A percentile compares a stretch with the other conserved stretches of the same genome.
phyloP scores from a whole-genome alignment of 2,797 vertebrate genomes.

The Pseudocheirus occidentalis region DNA sequence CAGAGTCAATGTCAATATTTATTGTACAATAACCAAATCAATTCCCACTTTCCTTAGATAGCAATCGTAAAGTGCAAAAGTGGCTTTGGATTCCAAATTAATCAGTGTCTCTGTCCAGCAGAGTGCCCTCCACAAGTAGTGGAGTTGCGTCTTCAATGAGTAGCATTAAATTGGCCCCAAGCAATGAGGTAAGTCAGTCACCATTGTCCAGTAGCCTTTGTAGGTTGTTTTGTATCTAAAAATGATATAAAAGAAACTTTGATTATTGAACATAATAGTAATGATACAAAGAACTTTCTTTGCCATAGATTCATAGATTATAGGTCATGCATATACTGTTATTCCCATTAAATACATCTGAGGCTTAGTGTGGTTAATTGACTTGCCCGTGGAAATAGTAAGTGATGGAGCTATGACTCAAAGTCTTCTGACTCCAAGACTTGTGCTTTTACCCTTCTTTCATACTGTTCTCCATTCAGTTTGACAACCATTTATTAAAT shows the following conservation, averaged over 20 bases:
- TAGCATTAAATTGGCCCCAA: constrained; percentile 66
- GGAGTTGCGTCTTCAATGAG: constrained; percentile 66
- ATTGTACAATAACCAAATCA: constrained; percentile 73
- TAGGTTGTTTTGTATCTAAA: constrained; percentile 88
- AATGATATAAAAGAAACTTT: constrained; percentile 67
- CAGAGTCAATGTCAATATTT: constrained; percentile 54
- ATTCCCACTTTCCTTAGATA: constrained; percentile 67
- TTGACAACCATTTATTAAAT: neutral
- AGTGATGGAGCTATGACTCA: neutral
- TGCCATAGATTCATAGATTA: neutral
- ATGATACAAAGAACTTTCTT: neutral
- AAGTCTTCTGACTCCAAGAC: neutral
- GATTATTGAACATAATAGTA: neutral
- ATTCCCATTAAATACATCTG: rapidly evolving
- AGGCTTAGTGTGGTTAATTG: neutral
- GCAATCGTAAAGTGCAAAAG: constrained; percentile 62
- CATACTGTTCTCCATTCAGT: neutral
- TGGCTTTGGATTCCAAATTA: constrained; percentile 50
- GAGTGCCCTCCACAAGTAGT: constrained; percentile 64
- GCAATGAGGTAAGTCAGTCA: constrained; percentile 73
- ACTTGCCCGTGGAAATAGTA: neutral
- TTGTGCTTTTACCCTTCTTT: neutral
- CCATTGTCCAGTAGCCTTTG: constrained; percentile 85
- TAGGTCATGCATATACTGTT: neutral
- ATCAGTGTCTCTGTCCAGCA: constrained; percentile 81